These are phyloP conservation scores for Phalacrocorax aristotelis DNA, from an alignment of 2,113 vertebrate species.

Conservation along the genomic window DNA sequence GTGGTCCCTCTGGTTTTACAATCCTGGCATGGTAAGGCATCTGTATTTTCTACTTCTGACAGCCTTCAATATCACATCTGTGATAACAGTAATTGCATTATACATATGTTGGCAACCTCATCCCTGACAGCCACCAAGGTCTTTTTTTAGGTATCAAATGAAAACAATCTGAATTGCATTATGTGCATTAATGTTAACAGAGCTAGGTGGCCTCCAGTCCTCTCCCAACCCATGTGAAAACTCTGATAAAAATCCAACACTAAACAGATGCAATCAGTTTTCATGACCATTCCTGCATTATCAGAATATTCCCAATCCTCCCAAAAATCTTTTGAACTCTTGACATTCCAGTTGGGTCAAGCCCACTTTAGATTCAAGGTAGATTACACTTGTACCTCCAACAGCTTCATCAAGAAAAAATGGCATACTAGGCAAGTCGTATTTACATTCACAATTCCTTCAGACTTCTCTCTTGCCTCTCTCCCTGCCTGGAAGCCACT, in stretches of 20 bases:
- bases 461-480: not conserved
- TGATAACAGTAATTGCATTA: not conserved
- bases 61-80: not conserved
- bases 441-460: not conserved
- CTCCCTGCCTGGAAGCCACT: not conserved
- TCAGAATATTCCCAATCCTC: not conserved
- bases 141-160: not conserved
- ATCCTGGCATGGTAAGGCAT: not conserved
- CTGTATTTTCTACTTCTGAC: not conserved
- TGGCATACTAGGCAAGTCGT: not conserved
- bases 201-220: not conserved
- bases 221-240: not conserved
- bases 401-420: not conserved
- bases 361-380: not conserved
- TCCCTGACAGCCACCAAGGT: not conserved
- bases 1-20: not conserved
- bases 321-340: not conserved
- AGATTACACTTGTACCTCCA: not conserved
- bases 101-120: not conserved
- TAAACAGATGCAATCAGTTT: not conserved
- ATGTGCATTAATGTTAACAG: not conserved
- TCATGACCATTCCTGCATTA: not conserved
- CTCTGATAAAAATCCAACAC: not conserved
- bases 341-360: not conserved
- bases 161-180: not conserved